phyloP scores from a whole-genome alignment of 2,113 vertebrate genomes.

The Casuarius casuarius region DNA sequence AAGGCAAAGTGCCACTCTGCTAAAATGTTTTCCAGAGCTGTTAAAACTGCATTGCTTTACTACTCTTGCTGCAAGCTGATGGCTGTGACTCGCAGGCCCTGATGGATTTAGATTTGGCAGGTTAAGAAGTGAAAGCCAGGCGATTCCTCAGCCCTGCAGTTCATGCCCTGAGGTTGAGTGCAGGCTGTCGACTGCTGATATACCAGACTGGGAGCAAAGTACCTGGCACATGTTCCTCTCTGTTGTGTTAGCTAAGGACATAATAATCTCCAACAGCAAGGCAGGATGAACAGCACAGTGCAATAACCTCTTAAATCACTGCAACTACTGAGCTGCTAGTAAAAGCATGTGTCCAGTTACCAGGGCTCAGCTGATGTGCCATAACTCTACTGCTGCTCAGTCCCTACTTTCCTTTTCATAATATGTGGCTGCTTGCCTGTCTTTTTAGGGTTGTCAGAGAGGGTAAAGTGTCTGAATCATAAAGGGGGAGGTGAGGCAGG shows the following conservation, averaged over 20 bases:
- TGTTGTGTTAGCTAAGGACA: not conserved
- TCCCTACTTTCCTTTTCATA: not conserved
- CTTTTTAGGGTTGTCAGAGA: not conserved
- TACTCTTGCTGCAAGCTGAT: not conserved
- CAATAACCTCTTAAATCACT: not conserved
- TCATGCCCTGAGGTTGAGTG: not conserved
- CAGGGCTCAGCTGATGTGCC: not conserved
- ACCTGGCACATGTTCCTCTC: not conserved
- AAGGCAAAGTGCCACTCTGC: not conserved
- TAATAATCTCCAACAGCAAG: not conserved
- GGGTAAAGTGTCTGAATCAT: not conserved
- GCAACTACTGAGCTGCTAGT: not conserved
- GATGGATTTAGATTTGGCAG: slow-evolving; percentile 30
- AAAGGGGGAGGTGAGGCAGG: not conserved
- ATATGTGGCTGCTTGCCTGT: not conserved
- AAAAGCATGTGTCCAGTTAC: not conserved
- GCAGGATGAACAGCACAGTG: not conserved
- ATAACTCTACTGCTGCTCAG: not conserved
- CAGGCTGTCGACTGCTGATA: not conserved
- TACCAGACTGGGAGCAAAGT: not conserved
- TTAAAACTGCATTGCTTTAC: not conserved
- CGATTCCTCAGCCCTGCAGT: slow-evolving; percentile 12
- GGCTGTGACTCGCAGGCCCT: slow-evolving; percentile 4
- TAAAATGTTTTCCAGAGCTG: not conserved
- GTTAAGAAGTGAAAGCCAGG: not conserved